These are phyloP conservation scores for Brachionus rubens DNA, from an alignment of 1,140 invertebrate species.

Conservation along the genomic window DNA sequence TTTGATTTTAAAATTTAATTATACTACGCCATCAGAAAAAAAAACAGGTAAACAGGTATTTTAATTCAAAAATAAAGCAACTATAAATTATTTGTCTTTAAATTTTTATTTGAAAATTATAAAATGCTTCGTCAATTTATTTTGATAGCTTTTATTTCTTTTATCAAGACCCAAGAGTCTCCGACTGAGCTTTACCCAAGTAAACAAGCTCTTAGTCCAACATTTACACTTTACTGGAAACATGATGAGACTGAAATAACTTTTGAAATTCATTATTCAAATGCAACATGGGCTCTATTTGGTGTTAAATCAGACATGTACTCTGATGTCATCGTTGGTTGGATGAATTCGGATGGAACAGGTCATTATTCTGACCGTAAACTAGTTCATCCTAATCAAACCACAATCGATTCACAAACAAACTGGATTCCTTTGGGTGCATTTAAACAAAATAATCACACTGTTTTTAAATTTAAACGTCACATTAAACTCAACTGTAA, in stretches of 20 bases:
- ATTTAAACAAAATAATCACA: background rate
- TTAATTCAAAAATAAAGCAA: no score
- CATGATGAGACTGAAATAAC: constrained; percentile 8
- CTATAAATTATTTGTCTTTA: no score
- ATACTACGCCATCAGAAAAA: no score
- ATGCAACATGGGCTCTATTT: constrained; percentile 5
- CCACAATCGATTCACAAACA: background rate
- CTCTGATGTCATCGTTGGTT: constrained; percentile 30
- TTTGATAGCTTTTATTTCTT: no score
- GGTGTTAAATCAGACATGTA: background rate
- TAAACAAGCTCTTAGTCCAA: background rate
- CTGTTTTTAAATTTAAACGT: constrained; percentile 36
- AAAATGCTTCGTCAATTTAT: no score
- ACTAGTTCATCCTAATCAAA: background rate
- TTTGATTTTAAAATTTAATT: no score
- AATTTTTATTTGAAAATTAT: no score
- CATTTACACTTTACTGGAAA: constrained; percentile 34
- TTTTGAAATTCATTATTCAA: constrained; percentile 5
- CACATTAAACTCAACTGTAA: constrained; percentile 7
- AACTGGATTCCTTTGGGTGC: constrained; percentile 15
- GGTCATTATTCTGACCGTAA: constrained; percentile 40
- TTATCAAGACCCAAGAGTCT: no score
- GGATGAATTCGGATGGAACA: background rate
- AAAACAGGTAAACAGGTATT: no score
- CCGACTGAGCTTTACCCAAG: constrained; percentile 1